Percentiles rank a stretch among this genome's conserved stretches.
Conservation (phyloP, 2,797 vertebrate genomes). For the Morelia viridis region DNA sequence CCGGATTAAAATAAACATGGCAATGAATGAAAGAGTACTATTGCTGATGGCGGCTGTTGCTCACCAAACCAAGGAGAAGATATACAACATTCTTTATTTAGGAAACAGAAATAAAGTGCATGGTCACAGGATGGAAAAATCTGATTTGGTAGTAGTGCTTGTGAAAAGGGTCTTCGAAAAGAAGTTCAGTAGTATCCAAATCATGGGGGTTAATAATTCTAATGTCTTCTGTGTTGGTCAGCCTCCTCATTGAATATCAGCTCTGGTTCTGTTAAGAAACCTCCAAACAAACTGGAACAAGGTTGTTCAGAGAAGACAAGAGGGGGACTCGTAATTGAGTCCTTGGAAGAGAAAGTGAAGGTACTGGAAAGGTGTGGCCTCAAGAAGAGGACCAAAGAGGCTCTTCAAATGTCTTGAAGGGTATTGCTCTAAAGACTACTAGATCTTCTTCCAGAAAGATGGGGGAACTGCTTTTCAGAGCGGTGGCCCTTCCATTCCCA, state of each 20-base stretch:
- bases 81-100: not conserved
- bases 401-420: too few species aligned
- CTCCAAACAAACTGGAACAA: too few species aligned
- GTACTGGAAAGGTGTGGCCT: too few species aligned
- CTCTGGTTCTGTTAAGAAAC: too few species aligned
- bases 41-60: not conserved
- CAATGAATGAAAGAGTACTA: not conserved
- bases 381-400: too few species aligned
- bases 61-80: not conserved
- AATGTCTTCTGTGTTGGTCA: too few species aligned
- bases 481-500: not conserved
- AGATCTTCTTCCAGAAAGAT: not conserved
- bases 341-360: too few species aligned
- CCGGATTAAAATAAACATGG: not conserved
- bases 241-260: too few species aligned
- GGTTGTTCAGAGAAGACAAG: too few species aligned
- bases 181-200: not conserved
- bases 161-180: not conserved
- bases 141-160: not conserved
- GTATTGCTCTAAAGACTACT: too few species aligned
- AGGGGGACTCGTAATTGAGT: too few species aligned
- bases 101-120: not conserved
- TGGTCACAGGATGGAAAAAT: not conserved
- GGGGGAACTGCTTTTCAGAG: not conserved
- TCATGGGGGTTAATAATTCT: too few species aligned